These are phyloP conservation scores for Lepidochrysops patricia DNA, from an alignment of 2,888 invertebrate genomes.

Conservation along the genomic window DNA sequence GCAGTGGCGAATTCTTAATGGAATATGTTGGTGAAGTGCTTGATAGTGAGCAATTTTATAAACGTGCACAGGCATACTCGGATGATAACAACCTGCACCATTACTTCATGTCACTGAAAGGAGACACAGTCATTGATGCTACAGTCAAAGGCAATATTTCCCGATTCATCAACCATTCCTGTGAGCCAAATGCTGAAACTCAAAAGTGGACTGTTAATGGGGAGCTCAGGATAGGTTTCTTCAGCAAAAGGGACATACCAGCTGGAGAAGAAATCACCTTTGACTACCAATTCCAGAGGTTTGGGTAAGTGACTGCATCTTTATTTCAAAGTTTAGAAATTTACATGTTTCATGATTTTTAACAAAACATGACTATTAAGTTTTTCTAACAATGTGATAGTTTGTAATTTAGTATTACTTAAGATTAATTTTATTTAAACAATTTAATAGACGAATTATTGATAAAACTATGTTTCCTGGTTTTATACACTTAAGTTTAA, in stretches of 20 bases:
- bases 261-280: conserved; percentile 97
- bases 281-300: conserved; percentile 98
- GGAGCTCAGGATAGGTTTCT: conserved; percentile 96
- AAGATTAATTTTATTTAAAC: too few relatives aligned
- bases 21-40: conserved; percentile 99
- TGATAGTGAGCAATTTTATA: conserved; percentile 90
- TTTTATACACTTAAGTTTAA: too few relatives aligned
- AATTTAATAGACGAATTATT: too few relatives aligned
- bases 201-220: conserved; percentile 98
- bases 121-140: conserved; percentile 92
- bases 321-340: conserved; percentile 8
- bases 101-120: conserved; percentile 97
- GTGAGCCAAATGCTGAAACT: conserved; percentile 98
- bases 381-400: too few relatives aligned
- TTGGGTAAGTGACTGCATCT: conserved; percentile 78
- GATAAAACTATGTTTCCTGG: too few relatives aligned
- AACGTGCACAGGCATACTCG: conserved; percentile 90
- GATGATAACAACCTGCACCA: conserved; percentile 93
- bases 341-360: too few relatives aligned
- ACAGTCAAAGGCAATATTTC: conserved; percentile 96
- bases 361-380: too few relatives aligned
- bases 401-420: too few relatives aligned
- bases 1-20: conserved; percentile 94
- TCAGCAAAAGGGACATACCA: conserved; percentile 87
- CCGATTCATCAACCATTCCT: conserved; percentile 98